These are phyloP conservation scores for Lophotis ruficrista DNA, from an alignment of 2,113 vertebrate species.

Conservation along the genomic window DNA sequence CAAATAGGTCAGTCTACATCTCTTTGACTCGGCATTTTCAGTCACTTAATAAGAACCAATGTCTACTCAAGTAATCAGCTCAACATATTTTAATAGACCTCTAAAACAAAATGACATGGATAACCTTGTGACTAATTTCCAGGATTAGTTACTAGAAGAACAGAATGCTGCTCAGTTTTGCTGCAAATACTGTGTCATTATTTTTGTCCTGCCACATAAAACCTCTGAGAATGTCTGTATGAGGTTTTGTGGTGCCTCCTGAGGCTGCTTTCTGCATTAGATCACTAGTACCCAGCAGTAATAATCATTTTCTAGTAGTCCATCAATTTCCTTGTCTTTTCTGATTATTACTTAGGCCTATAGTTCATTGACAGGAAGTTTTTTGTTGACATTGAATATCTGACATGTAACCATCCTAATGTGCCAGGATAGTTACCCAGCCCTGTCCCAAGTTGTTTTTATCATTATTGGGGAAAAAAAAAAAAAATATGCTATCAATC, in stretches of 20 bases:
- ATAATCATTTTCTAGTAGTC: neutral
- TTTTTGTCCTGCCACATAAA: neutral
- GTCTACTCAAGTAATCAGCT: neutral
- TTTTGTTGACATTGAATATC: neutral
- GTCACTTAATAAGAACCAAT: neutral
- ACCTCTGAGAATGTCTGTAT: neutral
- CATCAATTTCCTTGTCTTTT: neutral
- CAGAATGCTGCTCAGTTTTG: neutral
- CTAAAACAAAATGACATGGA: neutral
- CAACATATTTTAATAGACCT: neutral
- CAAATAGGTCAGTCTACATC: neutral
- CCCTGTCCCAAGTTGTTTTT: neutral
- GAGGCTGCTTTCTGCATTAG: neutral
- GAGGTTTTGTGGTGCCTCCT: neutral
- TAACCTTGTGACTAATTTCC: neutral
- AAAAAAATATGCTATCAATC: neutral
- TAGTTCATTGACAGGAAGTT: neutral
- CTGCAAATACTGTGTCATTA: neutral
- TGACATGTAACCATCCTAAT: neutral
- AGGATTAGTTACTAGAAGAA: neutral
- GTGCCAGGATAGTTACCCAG: neutral
- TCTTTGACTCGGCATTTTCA: neutral
- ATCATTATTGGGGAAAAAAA: neutral
- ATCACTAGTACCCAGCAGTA: neutral
- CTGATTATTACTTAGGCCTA: neutral